Base-by-base conservation (phyloP, 2,797 vertebrate species). In the Xenops minutus region DNA sequence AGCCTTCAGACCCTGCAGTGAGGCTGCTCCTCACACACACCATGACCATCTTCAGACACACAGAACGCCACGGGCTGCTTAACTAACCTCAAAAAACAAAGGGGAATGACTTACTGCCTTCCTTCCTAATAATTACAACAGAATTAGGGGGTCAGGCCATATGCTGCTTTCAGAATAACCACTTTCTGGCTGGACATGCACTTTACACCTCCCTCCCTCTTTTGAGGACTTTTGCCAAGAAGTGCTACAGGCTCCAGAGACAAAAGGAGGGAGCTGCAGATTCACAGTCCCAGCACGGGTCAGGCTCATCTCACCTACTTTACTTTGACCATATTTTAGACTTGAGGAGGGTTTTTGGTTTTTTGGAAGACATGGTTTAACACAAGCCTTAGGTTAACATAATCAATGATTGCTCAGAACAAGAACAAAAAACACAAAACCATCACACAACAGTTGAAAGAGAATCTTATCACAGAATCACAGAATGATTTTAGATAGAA, bases 201-300 rank as follows among this genome's bases (percentile, higher is more conserved):
- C 44, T 56, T 74, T 56, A 43, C 27, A 44, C 13, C 32, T 59
- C 23, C 13, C 32, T 59, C 23, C 7, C 15, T 55, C 29, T 74
- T 68, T 0, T 0, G 9, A 66, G 8, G 7, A 18, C 20, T 22
- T 46, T 46, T 36, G 15, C 26, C 12, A 0, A 49, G 44, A 27
- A 66, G 9, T 51, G 55, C 58, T 18, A 32, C 10, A 55, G 22
- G 32, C 34, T 89, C 59, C 34, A 48, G 39, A 87, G 29, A 18
- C 48, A 66, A 68, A 92, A 92, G 24, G 22, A 83, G 39, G 1
- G 6, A 81, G 23, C 24, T 72, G 27, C 2, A 4, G 34, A 75
- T 75, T 68, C 48, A 5, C 0, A 78, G 58, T 16, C 14, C 37
- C 59, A 39, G 27, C 20, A 56, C 3, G 5, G 34, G 19, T 81